These are phyloP conservation scores for Stegodyphus dumicola DNA, from an alignment of 1,140 invertebrate species.

Conservation along the genomic window DNA sequence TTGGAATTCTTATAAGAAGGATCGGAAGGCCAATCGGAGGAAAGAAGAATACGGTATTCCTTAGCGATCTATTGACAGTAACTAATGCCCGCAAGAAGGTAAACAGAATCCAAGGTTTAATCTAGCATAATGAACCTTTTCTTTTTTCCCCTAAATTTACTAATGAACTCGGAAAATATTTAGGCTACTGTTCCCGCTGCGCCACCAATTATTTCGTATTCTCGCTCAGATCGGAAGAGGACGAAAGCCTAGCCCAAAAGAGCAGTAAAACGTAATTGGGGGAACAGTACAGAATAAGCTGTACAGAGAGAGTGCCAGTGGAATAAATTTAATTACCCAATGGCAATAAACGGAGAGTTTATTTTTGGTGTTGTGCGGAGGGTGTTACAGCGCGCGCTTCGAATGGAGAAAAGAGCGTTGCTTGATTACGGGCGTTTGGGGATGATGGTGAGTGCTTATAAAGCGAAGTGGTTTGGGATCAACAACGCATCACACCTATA, in stretches of 20 bases:
- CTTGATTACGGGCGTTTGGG: not conserved
- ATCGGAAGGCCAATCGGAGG: too few species aligned
- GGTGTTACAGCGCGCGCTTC: not conserved
- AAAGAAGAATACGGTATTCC: too few species aligned
- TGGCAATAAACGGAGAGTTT: slow-evolving; percentile 31
- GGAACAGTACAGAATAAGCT: not conserved
- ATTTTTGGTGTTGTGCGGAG: slow-evolving; percentile 1
- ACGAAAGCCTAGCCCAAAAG: not conserved
- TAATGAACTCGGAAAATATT: too few species aligned
- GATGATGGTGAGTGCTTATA: too few species aligned
- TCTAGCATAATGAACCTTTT: not conserved
- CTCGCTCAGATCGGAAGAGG: not conserved
- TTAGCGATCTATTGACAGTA: too few species aligned
- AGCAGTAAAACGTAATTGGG: not conserved
- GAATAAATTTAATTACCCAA: slow-evolving; percentile 37
- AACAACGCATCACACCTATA: too few species aligned
- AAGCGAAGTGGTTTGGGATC: too few species aligned
- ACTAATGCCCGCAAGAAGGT: too few species aligned
- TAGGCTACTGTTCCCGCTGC: too few species aligned
- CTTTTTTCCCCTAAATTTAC: too few species aligned
- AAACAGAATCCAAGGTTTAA: not conserved
- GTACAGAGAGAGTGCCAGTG: slow-evolving; percentile 6
- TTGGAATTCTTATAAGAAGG: too few species aligned
- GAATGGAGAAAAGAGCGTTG: not conserved
- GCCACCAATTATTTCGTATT: not conserved